Evolutionary conservation across 2,888 invertebrate genomes (phyloP).

Genomic region (Trichogramma dendrolimi): DNA sequence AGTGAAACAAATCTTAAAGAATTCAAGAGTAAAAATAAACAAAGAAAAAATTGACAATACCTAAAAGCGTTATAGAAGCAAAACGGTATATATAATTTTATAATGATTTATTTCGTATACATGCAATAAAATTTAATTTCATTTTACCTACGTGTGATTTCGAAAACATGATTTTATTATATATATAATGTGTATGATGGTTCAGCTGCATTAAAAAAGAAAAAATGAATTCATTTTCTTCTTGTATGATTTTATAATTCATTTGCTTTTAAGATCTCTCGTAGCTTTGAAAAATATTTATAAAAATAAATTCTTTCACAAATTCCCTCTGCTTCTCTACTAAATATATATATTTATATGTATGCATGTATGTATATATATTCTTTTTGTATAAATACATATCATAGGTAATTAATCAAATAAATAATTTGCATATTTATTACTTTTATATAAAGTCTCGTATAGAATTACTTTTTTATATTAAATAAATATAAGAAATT

Average conservation of each 20-base stretch:
- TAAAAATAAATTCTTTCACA: slow-evolving; percentile 52
- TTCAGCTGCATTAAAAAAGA: slow-evolving; percentile 5
- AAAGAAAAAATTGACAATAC: too few species aligned
- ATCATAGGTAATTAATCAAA: slow-evolving; percentile 48
- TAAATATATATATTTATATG: slow-evolving; percentile 36
- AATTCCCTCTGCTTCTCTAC: slow-evolving; percentile 41
- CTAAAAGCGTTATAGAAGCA: slow-evolving; percentile 15
- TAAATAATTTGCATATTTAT: slow-evolving; percentile 50
- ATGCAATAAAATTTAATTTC: background rate
- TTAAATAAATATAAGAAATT: slow-evolving; percentile 20
- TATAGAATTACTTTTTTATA: slow-evolving; percentile 8
- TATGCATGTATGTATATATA: slow-evolving; percentile 35
- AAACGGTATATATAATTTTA: slow-evolving; percentile 5
- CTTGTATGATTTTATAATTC: slow-evolving; percentile 13
- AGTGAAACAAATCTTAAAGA: slow-evolving; percentile 14
- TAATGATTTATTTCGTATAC: background rate
- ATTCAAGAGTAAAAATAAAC: background rate
- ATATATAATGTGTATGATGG: slow-evolving; percentile 2
- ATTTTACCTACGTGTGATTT: slow-evolving; percentile 6
- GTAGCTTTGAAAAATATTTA: slow-evolving; percentile 45
- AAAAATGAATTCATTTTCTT: slow-evolving; percentile 13
- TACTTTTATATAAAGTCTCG: slow-evolving; percentile 39
- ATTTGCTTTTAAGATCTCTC: slow-evolving; percentile 26
- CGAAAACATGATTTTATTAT: slow-evolving; percentile 20
- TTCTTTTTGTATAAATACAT: slow-evolving; percentile 43